These are phyloP conservation scores for Alauda arvensis DNA, from an alignment of 2,797 vertebrate species.

Conservation along the genomic window DNA sequence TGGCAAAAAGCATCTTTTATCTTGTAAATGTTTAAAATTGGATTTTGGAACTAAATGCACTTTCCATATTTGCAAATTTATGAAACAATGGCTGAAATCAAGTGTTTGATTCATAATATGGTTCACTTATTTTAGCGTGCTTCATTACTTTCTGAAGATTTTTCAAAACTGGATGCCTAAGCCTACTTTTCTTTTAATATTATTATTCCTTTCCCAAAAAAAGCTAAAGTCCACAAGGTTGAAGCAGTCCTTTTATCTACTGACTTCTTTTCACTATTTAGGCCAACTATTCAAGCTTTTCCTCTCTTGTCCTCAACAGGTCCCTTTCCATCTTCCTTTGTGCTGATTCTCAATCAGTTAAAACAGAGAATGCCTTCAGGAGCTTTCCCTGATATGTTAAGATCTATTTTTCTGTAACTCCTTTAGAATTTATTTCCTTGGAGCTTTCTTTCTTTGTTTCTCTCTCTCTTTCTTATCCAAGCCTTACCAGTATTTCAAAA, in stretches of 20 bases:
- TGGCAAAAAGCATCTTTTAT: neutral
- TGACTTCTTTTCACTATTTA: neutral
- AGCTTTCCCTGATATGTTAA: neutral
- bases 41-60: neutral
- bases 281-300: neutral
- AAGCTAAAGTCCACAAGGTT: neutral
- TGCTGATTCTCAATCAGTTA: neutral
- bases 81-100: neutral
- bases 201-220: neutral
- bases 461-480: neutral
- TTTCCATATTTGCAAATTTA: neutral
- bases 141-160: constrained; percentile 1
- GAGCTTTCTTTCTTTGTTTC: neutral
- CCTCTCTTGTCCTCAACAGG: neutral
- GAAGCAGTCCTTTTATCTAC: neutral
- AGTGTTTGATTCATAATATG: neutral
- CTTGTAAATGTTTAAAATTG: neutral
- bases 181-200: neutral
- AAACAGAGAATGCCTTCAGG: neutral
- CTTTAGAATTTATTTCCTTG: neutral
- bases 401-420: neutral
- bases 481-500: neutral
- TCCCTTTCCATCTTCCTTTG: neutral
- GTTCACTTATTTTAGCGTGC: neutral
- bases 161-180: neutral